Evolutionary conservation across 2,797 vertebrate genomes (phyloP), one percentile per base, ranked within the genome.

Genomic region (Chelidonichthys spinosus): DNA sequence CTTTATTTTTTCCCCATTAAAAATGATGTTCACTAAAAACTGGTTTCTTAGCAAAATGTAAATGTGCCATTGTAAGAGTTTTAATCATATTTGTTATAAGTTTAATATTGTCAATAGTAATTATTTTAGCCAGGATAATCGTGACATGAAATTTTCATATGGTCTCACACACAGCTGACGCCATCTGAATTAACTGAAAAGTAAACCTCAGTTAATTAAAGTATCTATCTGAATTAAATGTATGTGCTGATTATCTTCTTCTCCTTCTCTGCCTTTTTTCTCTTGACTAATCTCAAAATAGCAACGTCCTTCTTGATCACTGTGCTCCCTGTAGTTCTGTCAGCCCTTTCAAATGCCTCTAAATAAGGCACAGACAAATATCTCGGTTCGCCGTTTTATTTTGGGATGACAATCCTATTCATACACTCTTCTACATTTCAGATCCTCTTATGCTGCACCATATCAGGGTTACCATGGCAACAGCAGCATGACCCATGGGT

Each of bases 381-480:
- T 56, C 7, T 35, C 32, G 32, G 47, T 18, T 50, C 7, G n/a
- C 13, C 6, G n/a, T 62, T 53, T 63, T 35, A 54, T 67, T 76
- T 69, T 66, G 3, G 25, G 64, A 33, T 46, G 43, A 63, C 69
- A 81, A 50, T 18, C 7, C 4, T 61, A n/a, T 68, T 49, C 13
- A 52, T n/a, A 15, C 72, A 44, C 36, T 76, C 37, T n/a, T 64
- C 61, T 83, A 37, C 40, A 15, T 92, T 92, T 65, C 83, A 95
- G 93, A 95, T 93, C 55, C 72, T 79, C 72, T 58, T 18, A 7
- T 63, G 83, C 63, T 65, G 78, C 78, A 79, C 68, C 72, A 69
- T 86, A 83, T 88, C 81, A 74, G 78, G 82, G 72, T 90, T 85
- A 86, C 90, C 76, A 79, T 78, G 87, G 85, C 40, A 77, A 90